Base-by-base conservation (phyloP, 2,797 vertebrate species). In the Betta splendens region DNA sequence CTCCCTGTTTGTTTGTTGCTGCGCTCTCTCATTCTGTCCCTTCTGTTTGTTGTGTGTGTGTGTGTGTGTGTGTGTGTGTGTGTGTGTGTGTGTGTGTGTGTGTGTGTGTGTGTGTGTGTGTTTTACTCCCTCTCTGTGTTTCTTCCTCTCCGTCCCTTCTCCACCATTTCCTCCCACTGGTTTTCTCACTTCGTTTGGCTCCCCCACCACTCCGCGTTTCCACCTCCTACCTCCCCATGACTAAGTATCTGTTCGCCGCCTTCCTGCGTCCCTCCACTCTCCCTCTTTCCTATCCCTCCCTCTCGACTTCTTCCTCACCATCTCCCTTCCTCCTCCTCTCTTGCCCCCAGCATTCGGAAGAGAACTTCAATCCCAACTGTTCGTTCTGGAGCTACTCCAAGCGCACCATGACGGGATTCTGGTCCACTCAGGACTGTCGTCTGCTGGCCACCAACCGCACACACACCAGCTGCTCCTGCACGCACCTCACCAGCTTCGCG, bases 361-460 rank as follows among this genome's bases (percentile, higher is more conserved):
- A 96, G 86, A 98, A 98, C 92, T 99, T 98, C 91, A 98, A 98
- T 87, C 97, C 98, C 3, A 99, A 98, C 88, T 99, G 98, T 89
- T 98, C 97, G 0, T 99, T 98, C 90, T 99, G 98, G 98, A 99
- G 96, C 88, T 99, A 99, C 84, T 97, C 97, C 42, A 98, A 98
- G 76, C 94, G 94, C 69, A 97, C 96, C 37, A 97, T 99, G 96
- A 97, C 89, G 5, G 98, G 97, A 40, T 94, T 95, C 79, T 99
- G 98, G 98, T 98, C 98, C 50, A 98, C 95, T 1, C 97, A 98
- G 87, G 97, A 97, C 78, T 99, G 98, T 80, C 93, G 97, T 65
- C 93, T 98, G 58, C 85, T 98, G 77, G 92, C 89, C 35, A 98
- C 95, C 35, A 99, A 99, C 81, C 95, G 94, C 83, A 98, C 96